phyloP scores from a whole-genome alignment of 92 coral and sea anemone species.

The Ricordea florida region DNA sequence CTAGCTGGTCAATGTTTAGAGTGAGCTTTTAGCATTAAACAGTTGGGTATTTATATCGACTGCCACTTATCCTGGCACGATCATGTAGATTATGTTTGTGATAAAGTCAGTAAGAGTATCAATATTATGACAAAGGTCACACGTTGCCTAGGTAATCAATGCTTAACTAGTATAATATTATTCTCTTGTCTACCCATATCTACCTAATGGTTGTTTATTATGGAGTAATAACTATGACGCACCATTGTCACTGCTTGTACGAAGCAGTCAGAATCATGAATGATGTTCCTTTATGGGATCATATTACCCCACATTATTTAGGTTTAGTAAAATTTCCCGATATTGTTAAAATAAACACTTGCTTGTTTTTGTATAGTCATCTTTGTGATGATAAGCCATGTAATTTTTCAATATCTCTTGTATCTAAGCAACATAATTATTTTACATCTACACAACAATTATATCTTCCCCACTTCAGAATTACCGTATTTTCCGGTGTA shows the following conservation, averaged over 20 bases:
- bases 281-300: slow-evolving; percentile 5
- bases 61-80: neutral
- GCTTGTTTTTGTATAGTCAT: slow-evolving; percentile 2
- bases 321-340: neutral
- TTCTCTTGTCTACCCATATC: neutral
- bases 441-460: slow-evolving; percentile 8
- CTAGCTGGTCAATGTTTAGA: neutral
- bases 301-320: slow-evolving; percentile 13
- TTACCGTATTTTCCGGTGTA: too few species aligned
- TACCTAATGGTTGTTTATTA: neutral
- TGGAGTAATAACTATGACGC: neutral
- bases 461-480: slow-evolving; percentile 2
- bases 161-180: too few species aligned
- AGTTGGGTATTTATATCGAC: neutral
- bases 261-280: slow-evolving; percentile 12
- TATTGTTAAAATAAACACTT: slow-evolving; percentile 9
- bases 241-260: neutral
- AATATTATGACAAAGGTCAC: too few species aligned
- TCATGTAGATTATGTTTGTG: neutral
- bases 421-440: slow-evolving; percentile 15
- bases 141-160: too few species aligned
- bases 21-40: neutral
- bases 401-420: neutral
- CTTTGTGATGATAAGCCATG: slow-evolving; percentile 8
- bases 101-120: too few species aligned